These are phyloP conservation scores for Selenia dentaria DNA, from an alignment of 2,888 invertebrate species.

Conservation along the genomic window DNA sequence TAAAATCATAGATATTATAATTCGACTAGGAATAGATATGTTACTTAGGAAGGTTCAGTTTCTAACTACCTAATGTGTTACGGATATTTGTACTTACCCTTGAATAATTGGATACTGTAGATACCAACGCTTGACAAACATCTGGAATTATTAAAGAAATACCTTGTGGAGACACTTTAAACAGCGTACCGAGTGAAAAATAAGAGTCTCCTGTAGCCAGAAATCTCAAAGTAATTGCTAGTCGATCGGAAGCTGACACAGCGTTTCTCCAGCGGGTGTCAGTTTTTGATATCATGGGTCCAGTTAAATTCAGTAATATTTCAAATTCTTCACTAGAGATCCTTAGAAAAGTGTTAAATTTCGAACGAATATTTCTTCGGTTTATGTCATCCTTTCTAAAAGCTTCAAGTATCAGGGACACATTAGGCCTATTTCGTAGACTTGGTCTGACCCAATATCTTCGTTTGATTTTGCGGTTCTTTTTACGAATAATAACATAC, in stretches of 20 bases:
- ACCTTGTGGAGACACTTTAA: conserved; percentile 31
- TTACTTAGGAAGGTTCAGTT: conserved; percentile 27
- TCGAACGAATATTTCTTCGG: too few relatives aligned
- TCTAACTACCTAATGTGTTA: conserved; percentile 27
- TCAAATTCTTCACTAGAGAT: conserved; percentile 32
- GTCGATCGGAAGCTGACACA: conserved; percentile 27
- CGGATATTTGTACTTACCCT: conserved; percentile 29
- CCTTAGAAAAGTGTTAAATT: conserved; percentile 26
- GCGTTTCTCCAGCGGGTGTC: conserved; percentile 25
- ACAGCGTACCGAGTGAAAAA: conserved; percentile 29
- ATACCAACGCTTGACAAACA: conserved; percentile 30
- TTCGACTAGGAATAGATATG: too few relatives aligned
- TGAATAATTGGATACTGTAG: conserved; percentile 29
- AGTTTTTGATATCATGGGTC: conserved; percentile 17
- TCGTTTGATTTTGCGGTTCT: conserved; percentile 31
- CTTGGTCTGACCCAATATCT: conserved; percentile 32
- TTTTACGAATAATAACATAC: conserved; percentile 32
- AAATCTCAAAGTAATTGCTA: conserved; percentile 29
- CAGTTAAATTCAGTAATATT: conserved; percentile 31
- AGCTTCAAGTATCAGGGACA: neutral
- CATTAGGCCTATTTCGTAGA: conserved; percentile 3
- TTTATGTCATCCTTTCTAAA: too few relatives aligned
- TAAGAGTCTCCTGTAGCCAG: conserved; percentile 31
- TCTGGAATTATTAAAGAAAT: conserved; percentile 31
- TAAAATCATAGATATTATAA: conserved; percentile 32